Conservation (phyloP, 2,113 vertebrate genomes). For the pig (Sus scrofa) region T2T-Sscrofa CM000821.6:55441001-55441500, state of each 20-base stretch:
- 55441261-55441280: too few relatives aligned
- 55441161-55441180: too few relatives aligned
- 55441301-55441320: too few relatives aligned
- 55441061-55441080: conserved; percentile 17
- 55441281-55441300: too few relatives aligned
- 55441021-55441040: conserved; percentile 13
- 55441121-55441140: conserved; percentile 12
- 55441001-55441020: background rate
- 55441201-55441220: too few relatives aligned
- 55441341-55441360: too few relatives aligned
- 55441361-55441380: background rate
- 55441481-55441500: background rate
- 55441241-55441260: too few relatives aligned
- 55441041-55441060: background rate
- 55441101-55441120: conserved; percentile 2
- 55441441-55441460: background rate
- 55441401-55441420: background rate
- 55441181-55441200: too few relatives aligned
- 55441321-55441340: too few relatives aligned
- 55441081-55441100: conserved; percentile 35
- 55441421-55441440: conserved; percentile 29
- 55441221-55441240: too few relatives aligned
- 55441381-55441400: background rate
- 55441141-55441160: too few relatives aligned
- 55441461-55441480: conserved; percentile 28